Conservation (phyloP, 2,113 vertebrate genomes). For the Platysteira castanea region DNA sequence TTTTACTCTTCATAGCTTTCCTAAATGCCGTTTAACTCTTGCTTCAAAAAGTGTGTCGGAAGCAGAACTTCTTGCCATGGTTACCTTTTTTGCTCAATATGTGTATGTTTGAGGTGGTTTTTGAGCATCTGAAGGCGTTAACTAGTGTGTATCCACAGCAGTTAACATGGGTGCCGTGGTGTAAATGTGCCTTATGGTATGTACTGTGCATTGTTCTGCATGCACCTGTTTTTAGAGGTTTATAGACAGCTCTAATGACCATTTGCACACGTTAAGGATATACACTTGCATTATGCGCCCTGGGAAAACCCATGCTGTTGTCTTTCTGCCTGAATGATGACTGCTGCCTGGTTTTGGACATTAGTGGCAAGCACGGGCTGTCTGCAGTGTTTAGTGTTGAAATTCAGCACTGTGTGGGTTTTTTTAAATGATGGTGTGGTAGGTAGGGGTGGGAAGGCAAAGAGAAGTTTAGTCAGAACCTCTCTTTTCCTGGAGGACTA, state of each 20-base stretch:
- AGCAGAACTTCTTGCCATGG: background rate
- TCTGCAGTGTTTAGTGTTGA: accelerated
- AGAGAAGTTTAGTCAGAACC: background rate
- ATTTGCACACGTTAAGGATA: accelerated
- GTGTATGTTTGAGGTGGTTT: background rate
- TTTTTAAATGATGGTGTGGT: background rate
- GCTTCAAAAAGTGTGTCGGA: background rate
- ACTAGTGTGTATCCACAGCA: background rate
- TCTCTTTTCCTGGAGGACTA: background rate
- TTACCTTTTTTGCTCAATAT: background rate
- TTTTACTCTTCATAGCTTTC: background rate
- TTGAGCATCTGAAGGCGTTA: background rate
- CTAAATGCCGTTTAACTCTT: accelerated
- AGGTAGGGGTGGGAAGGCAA: background rate
- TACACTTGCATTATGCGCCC: background rate
- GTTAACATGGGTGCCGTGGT: accelerated
- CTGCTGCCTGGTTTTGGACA: background rate
- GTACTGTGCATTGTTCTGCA: accelerated
- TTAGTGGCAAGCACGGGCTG: background rate
- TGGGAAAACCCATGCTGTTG: background rate
- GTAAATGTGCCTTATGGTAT: background rate
- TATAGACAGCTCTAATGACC: background rate
- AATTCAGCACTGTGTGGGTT: background rate
- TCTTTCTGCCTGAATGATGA: background rate
- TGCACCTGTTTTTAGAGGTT: background rate